Base-by-base conservation (phyloP, 1,140 invertebrate species). In the Sarcophaga peregrina region DNA sequence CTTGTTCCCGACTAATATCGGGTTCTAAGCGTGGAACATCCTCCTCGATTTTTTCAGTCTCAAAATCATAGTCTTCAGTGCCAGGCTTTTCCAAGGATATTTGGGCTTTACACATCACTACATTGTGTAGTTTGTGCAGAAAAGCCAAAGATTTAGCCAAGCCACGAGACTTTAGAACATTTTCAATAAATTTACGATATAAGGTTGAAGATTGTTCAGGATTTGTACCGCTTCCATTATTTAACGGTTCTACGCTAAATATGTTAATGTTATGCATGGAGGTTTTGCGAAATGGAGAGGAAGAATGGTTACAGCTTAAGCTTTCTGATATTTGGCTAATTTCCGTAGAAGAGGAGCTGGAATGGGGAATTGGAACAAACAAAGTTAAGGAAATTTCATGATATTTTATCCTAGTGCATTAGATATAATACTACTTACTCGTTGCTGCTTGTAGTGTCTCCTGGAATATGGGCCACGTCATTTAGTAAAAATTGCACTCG, bases 101-200 rank as follows among this genome's bases (percentile, higher is more conserved):
- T 87, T 94, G 92, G 4, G 94, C 94, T 88, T 95, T 95, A 81
- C 93, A 91, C 37, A 96, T 88, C 6, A 95, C 91, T 62, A 92
- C 91, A 58, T 91, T 92, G 84, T 95, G 93, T 84, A 96, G 88
- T 87, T 93, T 93, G 86, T 96, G 94, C 47, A 96, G 91, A 88
- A 96, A 96, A 84, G 93, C 92, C 84, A 96, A 88, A 84, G 95
- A 95, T 87, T 96, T 96, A 50, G 94, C 93, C 73, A 98, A 91
- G 1, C 96, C 96, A 85, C 95, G 94, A 15, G 95, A 96, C 90
- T 97, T 97, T 20, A 98, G 91, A 75, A 96, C 94, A 90, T 96
- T 95, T 88, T 97, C 95, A 82, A 97, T 96, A 87, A 96, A 97
- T 85, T 95, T 94, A 83, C 95, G 86, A 37, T 90, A 90, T 83